These are phyloP conservation scores for Aplocera efformata DNA, from an alignment of 2,888 invertebrate genomes.

Conservation along the genomic window DNA sequence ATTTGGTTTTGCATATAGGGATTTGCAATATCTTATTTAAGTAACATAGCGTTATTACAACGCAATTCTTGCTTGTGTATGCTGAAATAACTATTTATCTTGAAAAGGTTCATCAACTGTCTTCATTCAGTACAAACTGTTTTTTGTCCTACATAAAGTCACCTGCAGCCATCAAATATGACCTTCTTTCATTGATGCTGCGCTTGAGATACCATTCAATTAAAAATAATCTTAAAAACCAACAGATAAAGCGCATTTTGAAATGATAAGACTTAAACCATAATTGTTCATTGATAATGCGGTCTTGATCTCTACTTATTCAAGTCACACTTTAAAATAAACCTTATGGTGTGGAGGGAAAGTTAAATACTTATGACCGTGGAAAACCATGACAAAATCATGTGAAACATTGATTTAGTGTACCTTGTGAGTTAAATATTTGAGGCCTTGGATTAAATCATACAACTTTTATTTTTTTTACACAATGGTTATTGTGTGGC, in stretches of 20 bases:
- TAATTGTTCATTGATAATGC: too few species aligned
- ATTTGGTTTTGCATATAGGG: too few species aligned
- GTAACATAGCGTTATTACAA: too few species aligned
- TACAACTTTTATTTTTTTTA: too few species aligned
- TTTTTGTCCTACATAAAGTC: conserved; percentile 14
- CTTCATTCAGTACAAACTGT: conserved; percentile 14
- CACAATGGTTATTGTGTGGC: too few species aligned
- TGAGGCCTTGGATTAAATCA: conserved; percentile 5
- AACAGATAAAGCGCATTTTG: conserved; percentile 15
- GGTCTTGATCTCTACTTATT: too few species aligned
- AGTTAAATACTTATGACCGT: neutral
- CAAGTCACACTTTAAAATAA: too few species aligned
- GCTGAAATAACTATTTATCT: too few species aligned
- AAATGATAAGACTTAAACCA: neutral
- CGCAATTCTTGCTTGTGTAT: too few species aligned
- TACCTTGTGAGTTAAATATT: conserved; percentile 7
- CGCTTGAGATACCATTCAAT: conserved; percentile 13
- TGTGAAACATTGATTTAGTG: conserved; percentile 21
- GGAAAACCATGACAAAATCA: conserved; percentile 4
- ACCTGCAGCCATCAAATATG: conserved; percentile 22
- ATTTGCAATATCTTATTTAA: too few species aligned
- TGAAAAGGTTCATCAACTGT: neutral
- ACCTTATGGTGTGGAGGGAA: too few species aligned
- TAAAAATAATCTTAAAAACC: neutral
- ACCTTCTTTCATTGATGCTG: conserved; percentile 23